These are phyloP conservation scores for Cydia fagiglandana DNA, from an alignment of 1,140 invertebrate species.

Conservation along the genomic window DNA sequence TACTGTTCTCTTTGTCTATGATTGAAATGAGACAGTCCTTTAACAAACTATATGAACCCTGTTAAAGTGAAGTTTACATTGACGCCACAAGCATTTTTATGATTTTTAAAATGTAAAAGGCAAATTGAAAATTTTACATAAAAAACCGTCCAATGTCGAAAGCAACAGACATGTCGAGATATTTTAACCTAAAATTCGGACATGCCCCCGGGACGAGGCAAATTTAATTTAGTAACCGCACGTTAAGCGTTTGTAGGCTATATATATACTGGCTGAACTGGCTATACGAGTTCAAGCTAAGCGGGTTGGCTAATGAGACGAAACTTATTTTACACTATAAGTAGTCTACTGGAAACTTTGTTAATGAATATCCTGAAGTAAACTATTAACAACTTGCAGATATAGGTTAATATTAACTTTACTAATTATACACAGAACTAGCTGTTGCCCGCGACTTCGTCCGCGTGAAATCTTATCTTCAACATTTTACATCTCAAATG, in stretches of 20 bases:
- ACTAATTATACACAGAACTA: too few relatives aligned
- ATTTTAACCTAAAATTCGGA: not conserved
- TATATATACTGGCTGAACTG: not conserved
- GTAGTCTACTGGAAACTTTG: not conserved
- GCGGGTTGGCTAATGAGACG: not conserved
- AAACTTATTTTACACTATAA: not conserved
- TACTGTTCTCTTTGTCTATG: too few relatives aligned
- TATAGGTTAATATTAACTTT: too few relatives aligned
- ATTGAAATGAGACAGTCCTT: too few relatives aligned
- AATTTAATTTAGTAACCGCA: conserved; percentile 19
- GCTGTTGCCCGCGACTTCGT: too few relatives aligned
- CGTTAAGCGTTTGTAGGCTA: not conserved
- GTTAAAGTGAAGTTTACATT: too few relatives aligned
- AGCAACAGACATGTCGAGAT: not conserved
- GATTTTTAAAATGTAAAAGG: not conserved
- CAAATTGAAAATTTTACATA: not conserved
- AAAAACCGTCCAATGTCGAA: not conserved
- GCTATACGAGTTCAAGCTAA: not conserved
- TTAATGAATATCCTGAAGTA: too few relatives aligned
- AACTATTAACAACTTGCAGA: too few relatives aligned
- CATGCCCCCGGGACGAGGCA: conserved; percentile 5
- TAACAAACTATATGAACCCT: too few relatives aligned
- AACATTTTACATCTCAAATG: too few relatives aligned
- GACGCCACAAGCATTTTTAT: too few relatives aligned
- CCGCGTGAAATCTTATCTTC: too few relatives aligned